Evolutionary conservation across 2,797 vertebrate genomes (phyloP).

Genomic region (Anguilla obscura): DNA sequence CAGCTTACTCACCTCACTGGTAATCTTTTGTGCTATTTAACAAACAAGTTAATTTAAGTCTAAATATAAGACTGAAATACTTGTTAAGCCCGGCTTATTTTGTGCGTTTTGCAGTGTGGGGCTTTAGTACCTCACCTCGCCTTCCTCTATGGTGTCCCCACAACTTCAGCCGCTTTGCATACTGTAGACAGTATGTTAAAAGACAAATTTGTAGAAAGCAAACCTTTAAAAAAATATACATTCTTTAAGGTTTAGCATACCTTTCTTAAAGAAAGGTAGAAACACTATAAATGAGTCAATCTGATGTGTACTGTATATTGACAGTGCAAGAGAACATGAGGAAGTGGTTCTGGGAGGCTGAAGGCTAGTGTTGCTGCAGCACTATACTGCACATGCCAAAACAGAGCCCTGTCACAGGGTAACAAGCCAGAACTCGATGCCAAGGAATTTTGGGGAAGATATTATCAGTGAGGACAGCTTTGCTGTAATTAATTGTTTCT

Average conservation of each 20-base stretch:
- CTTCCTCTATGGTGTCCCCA: background rate
- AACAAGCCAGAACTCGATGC: constrained; percentile 23
- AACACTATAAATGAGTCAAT: background rate
- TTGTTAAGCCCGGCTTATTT: background rate
- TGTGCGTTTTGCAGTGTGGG: background rate
- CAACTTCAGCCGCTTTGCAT: background rate
- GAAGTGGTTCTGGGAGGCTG: background rate
- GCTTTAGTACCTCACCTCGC: no score
- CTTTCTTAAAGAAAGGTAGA: background rate
- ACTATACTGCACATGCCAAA: background rate
- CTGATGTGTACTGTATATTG: background rate
- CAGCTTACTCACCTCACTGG: no score
- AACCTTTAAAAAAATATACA: background rate
- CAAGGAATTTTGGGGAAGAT: constrained; percentile 20
- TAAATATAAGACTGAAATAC: background rate
- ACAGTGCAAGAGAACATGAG: background rate
- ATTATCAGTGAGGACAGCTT: constrained; percentile 8
- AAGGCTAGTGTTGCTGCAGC: background rate
- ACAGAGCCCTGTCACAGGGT: background rate
- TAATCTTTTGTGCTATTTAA: no score
- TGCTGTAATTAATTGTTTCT: constrained; percentile 23
- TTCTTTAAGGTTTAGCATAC: background rate
- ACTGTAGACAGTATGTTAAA: background rate
- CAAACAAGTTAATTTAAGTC: no score
- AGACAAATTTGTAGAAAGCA: background rate